Base-by-base conservation (phyloP, 2,888 invertebrate genomes). In the Papilio demoleus region DNA sequence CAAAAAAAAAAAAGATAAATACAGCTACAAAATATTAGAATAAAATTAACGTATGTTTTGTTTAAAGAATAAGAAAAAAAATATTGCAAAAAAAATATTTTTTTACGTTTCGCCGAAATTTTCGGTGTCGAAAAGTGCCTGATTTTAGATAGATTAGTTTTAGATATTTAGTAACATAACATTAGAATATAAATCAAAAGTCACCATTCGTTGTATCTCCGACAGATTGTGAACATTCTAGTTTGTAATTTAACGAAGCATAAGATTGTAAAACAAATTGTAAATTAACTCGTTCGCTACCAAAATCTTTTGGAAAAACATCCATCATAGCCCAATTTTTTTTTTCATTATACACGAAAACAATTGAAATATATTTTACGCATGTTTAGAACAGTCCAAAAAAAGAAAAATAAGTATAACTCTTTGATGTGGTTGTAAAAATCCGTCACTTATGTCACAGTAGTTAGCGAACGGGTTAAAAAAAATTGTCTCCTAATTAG, bases 41-140 rank as follows among this genome's bases (percentile, higher is more conserved):
- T n/a, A n/a, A 19, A 31, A 6, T 31, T 31, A 31, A 31, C 4
- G 3, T 40, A 40, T 36, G 8, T 50, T 58, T 60, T 67, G 11
- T 47, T 50, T 50, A 67, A 17, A 61, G 47, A 34, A 24, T 60
- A 53, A 24, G 40, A 40, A 53, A 61, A 67, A 67, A 38, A 38
- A 38, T 6, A 9, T 22, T 6, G 8, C 2, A 47, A 34, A 42
- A 66, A 60, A 65, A 66, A 60, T 59, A 65, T 65, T 58, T 65
- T 65, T 50, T 61, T 67, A 40, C 53, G 36, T 53, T 31, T 12
- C 65, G 56, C 65, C 56, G 56, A 9, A 9, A 12, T n/a, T 27
- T n/a, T n/a, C 56, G 65, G 65, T 19, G 56, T 8, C 60, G 22
- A n/a, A 38, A 66, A 60, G 66, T 66, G 66, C 66, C 66, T 66